Conservation (phyloP, 2,797 vertebrate species). For the Tragelaphus oryx region DNA sequence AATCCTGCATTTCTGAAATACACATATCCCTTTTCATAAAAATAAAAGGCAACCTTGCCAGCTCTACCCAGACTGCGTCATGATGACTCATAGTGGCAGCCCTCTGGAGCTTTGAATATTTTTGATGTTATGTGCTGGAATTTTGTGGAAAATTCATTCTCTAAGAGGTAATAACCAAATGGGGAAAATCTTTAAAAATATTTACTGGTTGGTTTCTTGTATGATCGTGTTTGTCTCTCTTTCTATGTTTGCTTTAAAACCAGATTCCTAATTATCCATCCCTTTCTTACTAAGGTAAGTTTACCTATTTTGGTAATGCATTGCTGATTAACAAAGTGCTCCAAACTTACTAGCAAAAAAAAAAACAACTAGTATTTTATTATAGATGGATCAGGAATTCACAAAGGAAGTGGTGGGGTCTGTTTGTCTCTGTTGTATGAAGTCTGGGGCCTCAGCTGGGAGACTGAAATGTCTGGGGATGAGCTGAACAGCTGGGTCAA, state of each 20-base stretch:
- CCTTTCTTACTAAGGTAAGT: not conserved
- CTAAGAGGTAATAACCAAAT: constrained; percentile 40
- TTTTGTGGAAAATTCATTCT: constrained; percentile 44
- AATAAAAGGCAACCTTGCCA: constrained; percentile 48
- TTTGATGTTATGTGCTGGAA: constrained; percentile 42
- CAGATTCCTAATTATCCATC: not conserved
- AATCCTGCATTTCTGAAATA: constrained; percentile 38
- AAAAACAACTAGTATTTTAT: not conserved
- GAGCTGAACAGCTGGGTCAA: not conserved
- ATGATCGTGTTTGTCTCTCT: not conserved
- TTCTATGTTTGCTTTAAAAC: constrained; percentile 13
- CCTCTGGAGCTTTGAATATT: constrained; percentile 58
- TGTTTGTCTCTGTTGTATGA: not conserved
- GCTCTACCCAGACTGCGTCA: constrained; percentile 42
- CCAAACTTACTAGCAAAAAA: not conserved
- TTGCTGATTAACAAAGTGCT: not conserved
- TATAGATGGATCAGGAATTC: not conserved
- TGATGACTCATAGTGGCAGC: constrained; percentile 53
- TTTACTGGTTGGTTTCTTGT: constrained; percentile 34
- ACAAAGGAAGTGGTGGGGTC: not conserved
- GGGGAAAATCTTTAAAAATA: constrained; percentile 3
- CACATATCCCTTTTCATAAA: constrained; percentile 45
- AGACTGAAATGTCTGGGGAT: not conserved
- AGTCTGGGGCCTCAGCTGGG: not conserved
- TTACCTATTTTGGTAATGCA: not conserved